Percentiles rank a stretch among this genome's conserved stretches.
phyloP scores from a whole-genome alignment of 2,888 invertebrate genomes.

The Rhingia rostrata region DNA sequence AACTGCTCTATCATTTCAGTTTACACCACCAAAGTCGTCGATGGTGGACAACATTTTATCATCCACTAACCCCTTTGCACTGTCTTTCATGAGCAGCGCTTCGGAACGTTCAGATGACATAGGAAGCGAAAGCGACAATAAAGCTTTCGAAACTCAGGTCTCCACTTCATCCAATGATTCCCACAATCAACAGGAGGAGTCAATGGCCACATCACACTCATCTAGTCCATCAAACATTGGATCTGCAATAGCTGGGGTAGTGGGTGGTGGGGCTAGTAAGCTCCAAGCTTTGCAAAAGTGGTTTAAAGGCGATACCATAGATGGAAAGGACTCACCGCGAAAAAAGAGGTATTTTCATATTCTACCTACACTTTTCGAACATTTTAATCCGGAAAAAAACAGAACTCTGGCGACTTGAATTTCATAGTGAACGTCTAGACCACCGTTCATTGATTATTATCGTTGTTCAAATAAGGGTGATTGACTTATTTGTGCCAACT shows the following conservation, averaged over 20 bases:
- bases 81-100: constrained; percentile 75
- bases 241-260: constrained; percentile 82
- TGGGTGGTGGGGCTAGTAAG: constrained; percentile 83
- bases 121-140: constrained; percentile 68
- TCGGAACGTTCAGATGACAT: constrained; percentile 70
- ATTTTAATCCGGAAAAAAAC: too few relatives aligned
- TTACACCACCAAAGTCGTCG: constrained; percentile 77
- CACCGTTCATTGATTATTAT: not conserved
- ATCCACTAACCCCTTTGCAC: constrained; percentile 81
- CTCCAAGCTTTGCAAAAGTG: constrained; percentile 83
- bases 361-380: not conserved
- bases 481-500: constrained; percentile 17
- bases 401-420: not conserved
- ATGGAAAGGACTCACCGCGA: constrained; percentile 75
- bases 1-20: constrained; percentile 41
- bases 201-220: constrained; percentile 71
- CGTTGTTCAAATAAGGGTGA: constrained; percentile 19
- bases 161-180: constrained; percentile 72
- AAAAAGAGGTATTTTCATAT: constrained; percentile 66
- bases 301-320: constrained; percentile 82
- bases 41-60: constrained; percentile 75
- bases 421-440: not conserved
- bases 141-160: constrained; percentile 75
- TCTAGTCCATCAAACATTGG: constrained; percentile 80
- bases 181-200: constrained; percentile 67